Base-by-base conservation (phyloP, 2,797 vertebrate genomes). In the Naso thynnoides region DNA sequence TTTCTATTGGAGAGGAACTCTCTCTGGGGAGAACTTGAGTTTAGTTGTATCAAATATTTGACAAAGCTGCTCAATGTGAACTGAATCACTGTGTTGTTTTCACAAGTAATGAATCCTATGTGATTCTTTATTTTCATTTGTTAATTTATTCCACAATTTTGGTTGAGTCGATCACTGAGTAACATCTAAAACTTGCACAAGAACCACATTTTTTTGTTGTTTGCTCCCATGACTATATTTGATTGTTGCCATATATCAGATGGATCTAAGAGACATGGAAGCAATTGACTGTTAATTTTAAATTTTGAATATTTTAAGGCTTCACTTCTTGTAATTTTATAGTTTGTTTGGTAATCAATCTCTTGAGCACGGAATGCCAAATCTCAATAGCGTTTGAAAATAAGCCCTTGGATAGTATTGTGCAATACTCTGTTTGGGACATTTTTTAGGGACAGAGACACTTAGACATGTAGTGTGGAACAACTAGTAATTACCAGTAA, bases 401-500 rank as follows among this genome's bases (percentile, higher is more conserved):
- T 42, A 42, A 66, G 39, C 27, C 29, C 42, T 56, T 31, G 39
- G 18, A 64, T 39, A 60, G 13, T 58, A 4, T 71, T 60, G 53
- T 54, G 54, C 42, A 72, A 50, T 27, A 50, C 53, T 60, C 62
- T 73, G 45, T 39, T 54, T 48, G 53, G 52, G 36, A 18, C 55
- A 44, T 45, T 78, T 81, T 48, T 8, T 62, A 36, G 68, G 72
- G 79, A 23, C 59, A 19, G 57, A 68, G 29, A 38, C 57, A 31
- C 50, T 56, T 59, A 68, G 65, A 77, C 33, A 57, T 33, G 61
- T 41, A 69, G 57, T 58, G 54, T 79, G 47, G 71, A 80, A 62
- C 76, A 82, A 76, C 69, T 70, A 48, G 74, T 90, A 77, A 86
- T 93, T 91, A 89, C 78, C 82, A 76, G 79, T 83, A 78, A 85